phyloP scores from a whole-genome alignment of 2,113 vertebrate species.

The Falcunculus frontatus region DNA sequence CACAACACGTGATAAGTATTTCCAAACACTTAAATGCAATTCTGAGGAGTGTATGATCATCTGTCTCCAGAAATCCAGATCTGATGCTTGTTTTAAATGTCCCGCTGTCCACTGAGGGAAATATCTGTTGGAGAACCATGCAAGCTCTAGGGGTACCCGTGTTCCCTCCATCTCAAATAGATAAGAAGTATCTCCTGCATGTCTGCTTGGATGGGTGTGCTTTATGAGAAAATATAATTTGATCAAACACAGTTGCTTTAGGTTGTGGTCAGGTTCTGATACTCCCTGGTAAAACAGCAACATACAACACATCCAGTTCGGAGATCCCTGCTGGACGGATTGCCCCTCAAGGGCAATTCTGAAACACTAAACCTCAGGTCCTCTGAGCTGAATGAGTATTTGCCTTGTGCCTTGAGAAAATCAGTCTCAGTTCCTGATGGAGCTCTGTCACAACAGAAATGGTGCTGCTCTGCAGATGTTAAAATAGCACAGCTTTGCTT shows the following conservation, averaged over 20 bases:
- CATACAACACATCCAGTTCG: not conserved
- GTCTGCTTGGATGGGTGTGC: not conserved
- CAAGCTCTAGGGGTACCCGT: not conserved
- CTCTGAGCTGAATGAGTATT: not conserved
- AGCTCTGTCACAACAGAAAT: not conserved
- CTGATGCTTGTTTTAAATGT: not conserved
- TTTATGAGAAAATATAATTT: not conserved
- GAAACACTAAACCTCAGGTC: not conserved
- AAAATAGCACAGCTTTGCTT: not conserved
- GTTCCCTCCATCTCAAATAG: not conserved
- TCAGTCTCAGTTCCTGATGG: not conserved
- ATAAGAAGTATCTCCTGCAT: not conserved
- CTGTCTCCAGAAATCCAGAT: not conserved
- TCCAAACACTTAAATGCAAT: not conserved
- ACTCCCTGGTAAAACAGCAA: not conserved
- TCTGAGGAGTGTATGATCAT: not conserved
- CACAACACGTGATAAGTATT: not conserved
- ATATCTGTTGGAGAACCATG: not conserved
- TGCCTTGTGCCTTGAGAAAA: not conserved
- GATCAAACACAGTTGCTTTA: not conserved
- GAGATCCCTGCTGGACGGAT: not conserved
- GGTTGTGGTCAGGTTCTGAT: not conserved
- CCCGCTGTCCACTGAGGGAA: not conserved
- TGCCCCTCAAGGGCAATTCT: not conserved
- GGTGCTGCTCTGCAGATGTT: not conserved